Evolutionary conservation across 1,140 invertebrate genomes (phyloP).

Genomic region (Habropoda laboriosa): DNA sequence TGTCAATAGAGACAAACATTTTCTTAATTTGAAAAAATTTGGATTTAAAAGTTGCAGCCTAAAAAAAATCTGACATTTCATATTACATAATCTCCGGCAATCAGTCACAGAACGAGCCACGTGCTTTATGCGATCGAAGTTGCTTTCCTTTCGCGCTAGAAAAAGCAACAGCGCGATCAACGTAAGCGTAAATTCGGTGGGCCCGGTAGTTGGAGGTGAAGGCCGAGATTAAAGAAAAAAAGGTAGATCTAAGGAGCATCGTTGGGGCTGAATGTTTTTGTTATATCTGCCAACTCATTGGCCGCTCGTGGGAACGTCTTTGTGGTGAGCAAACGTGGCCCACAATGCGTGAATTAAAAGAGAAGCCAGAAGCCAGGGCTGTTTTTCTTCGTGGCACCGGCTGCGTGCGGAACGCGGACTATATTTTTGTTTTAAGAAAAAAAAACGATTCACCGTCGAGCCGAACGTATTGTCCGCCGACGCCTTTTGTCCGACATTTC

Average conservation of each 20-base stretch:
- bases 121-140: too few relatives aligned
- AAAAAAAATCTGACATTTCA: too few relatives aligned
- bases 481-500: constrained; percentile 33
- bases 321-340: constrained; percentile 72
- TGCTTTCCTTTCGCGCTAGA: constrained; percentile 4
- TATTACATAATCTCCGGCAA: too few relatives aligned
- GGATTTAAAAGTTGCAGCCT: too few relatives aligned
- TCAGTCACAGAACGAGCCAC: too few relatives aligned
- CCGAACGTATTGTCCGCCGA: constrained; percentile 17
- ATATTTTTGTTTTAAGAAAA: constrained; percentile 72
- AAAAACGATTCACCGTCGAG: constrained; percentile 37
- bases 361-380: constrained; percentile 57
- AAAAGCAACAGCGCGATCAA: constrained; percentile 1
- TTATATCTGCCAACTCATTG: constrained; percentile 77
- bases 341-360: constrained; percentile 78
- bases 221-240: constrained; percentile 55
- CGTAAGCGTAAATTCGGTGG: constrained; percentile 21
- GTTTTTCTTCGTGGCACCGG: constrained; percentile 55
- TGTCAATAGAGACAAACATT: too few relatives aligned
- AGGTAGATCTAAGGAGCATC: constrained; percentile 38
- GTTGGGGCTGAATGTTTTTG: constrained; percentile 73
- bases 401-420: constrained; percentile 52
- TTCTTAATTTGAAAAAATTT: too few relatives aligned
- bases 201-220: constrained; percentile 61
- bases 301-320: constrained; percentile 74